phyloP scores from a whole-genome alignment of 2,888 invertebrate genomes.

The Diarsia rubi region DNA sequence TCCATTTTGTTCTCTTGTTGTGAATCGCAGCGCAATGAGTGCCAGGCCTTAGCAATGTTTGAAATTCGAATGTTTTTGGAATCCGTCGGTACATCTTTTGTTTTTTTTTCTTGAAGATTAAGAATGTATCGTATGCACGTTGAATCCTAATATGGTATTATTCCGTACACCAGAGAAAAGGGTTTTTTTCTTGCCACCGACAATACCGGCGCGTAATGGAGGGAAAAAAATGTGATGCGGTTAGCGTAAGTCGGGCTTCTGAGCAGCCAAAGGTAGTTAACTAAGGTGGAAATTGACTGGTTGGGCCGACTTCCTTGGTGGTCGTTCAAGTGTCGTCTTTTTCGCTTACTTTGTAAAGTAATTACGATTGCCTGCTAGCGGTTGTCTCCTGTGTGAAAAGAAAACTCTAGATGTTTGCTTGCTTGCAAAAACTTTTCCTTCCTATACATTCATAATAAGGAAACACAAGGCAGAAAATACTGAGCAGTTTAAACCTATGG shows the following conservation, averaged over 20 bases:
- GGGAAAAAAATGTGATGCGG: constrained; percentile 36
- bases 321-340: background rate
- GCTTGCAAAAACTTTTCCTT: background rate
- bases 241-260: constrained; percentile 26
- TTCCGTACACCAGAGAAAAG: constrained; percentile 25
- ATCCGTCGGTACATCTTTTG: constrained; percentile 16
- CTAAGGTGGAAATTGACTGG: constrained; percentile 17
- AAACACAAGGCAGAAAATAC: background rate
- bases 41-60: constrained; percentile 21
- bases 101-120: constrained; percentile 24
- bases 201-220: constrained; percentile 27
- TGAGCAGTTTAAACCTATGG: too few relatives aligned
- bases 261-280: constrained; percentile 16
- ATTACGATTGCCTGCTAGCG: constrained; percentile 3
- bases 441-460: background rate
- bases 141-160: constrained; percentile 57
- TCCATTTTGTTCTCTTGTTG: background rate
- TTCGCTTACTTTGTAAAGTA: constrained; percentile 5
- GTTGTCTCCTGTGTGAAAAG: background rate
- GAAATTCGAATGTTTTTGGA: constrained; percentile 43
- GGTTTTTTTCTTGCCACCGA: constrained; percentile 32
- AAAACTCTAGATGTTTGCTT: background rate
- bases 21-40: background rate
- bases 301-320: constrained; percentile 34
- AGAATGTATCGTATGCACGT: constrained; percentile 41